phyloP scores from a whole-genome alignment of 2,797 vertebrate species.

The Cirrhinus mrigala region DNA sequence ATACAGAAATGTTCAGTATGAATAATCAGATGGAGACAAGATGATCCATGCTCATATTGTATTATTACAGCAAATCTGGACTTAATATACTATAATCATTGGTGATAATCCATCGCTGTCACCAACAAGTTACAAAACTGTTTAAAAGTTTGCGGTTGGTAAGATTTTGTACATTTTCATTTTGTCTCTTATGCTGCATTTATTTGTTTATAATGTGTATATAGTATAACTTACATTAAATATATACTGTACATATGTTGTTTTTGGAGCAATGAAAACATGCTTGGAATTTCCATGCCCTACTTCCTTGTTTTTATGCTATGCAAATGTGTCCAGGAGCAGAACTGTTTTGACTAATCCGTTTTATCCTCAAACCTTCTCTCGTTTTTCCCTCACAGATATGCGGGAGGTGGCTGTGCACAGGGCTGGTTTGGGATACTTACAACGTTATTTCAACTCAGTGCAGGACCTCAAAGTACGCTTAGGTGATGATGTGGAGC shows the following conservation, averaged over 20 bases:
- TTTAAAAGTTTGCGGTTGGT: neutral
- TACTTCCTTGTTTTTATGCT: slow-evolving; percentile 18
- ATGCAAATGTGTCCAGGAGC: slow-evolving; percentile 9
- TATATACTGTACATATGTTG: neutral
- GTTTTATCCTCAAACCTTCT: slow-evolving; percentile 14
- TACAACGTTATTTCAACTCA: slow-evolving; percentile 65
- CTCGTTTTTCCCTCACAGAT: slow-evolving; percentile 66
- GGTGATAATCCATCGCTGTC: slow-evolving; percentile 70
- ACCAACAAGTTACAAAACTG: neutral
- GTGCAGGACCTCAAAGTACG: slow-evolving; percentile 70
- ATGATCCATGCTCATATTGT: slow-evolving; percentile 59
- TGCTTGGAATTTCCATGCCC: neutral
- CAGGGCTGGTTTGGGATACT: slow-evolving; percentile 58
- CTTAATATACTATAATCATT: slow-evolving; percentile 74
- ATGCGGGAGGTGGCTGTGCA: slow-evolving; percentile 69
- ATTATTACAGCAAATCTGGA: slow-evolving; percentile 70
- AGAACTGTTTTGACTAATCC: slow-evolving; percentile 60
- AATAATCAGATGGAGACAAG: slow-evolving; percentile 39
- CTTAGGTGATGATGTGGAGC: slow-evolving; percentile 71
- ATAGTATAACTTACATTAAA: no score
- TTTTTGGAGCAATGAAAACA: neutral
- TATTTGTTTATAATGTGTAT: neutral
- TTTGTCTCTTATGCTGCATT: slow-evolving; percentile 20
- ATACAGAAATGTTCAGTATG: slow-evolving; percentile 37
- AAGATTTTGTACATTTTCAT: neutral